A percentile compares a stretch with the other conserved stretches of the same genome.
phyloP scores from a whole-genome alignment of 2,888 invertebrate species.

The Salticus scenicus region DNA sequence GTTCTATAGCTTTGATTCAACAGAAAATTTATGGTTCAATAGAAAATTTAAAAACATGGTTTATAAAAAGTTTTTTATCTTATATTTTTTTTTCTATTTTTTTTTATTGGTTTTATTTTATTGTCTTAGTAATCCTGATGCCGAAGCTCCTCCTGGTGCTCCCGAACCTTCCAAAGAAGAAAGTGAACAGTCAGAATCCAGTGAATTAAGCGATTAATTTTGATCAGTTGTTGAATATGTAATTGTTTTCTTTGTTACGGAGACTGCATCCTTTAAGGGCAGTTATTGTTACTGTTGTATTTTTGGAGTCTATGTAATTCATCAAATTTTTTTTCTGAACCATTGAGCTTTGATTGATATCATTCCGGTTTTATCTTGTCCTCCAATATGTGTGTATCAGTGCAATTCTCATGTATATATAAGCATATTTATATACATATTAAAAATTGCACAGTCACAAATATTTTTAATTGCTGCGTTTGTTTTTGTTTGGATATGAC shows the following conservation, averaged over 20 bases:
- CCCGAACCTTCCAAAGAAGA: constrained; percentile 72
- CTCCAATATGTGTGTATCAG: too few species aligned
- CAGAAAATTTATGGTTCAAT: too few species aligned
- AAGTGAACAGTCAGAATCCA: constrained; percentile 49
- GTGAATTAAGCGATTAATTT: constrained; percentile 67
- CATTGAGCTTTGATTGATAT: background rate
- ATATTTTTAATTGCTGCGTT: too few species aligned
- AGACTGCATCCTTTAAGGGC: constrained; percentile 3
- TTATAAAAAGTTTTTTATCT: too few species aligned
- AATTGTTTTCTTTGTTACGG: background rate
- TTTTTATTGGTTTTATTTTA: background rate
- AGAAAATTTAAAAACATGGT: too few species aligned
- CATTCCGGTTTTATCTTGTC: constrained; percentile 1
- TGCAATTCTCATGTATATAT: too few species aligned
- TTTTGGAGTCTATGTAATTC: constrained; percentile 9
- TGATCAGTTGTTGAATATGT: background rate
- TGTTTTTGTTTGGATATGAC: too few species aligned
- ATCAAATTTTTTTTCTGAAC: background rate
- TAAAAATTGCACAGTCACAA: too few species aligned
- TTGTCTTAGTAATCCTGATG: constrained; percentile 54
- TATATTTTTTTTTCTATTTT: too few species aligned
- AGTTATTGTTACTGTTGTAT: constrained; percentile 5
- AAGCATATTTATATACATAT: too few species aligned
- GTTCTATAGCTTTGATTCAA: too few species aligned
- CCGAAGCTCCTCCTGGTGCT: constrained; percentile 73